These are phyloP conservation scores for Parazoanthus darwini DNA, from an alignment of 92 coral and sea anemone species.

Conservation along the genomic window DNA sequence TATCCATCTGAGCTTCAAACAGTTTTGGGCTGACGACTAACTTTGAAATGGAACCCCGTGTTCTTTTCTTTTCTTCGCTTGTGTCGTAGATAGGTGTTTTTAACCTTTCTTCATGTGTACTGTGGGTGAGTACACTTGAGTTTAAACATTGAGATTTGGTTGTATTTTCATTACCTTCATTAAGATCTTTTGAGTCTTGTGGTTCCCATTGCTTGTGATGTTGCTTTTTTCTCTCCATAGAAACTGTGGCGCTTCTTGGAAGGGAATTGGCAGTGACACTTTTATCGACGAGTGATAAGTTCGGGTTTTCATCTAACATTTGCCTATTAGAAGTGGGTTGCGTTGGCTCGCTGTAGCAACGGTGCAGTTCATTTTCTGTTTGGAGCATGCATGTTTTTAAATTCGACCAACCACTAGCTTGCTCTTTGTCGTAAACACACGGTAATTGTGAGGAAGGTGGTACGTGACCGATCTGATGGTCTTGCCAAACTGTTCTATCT, in stretches of 20 bases:
- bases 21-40: neutral
- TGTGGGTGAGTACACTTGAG: neutral
- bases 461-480: neutral
- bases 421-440: too few species aligned
- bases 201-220: neutral
- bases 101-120: neutral
- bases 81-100: neutral
- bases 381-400: neutral
- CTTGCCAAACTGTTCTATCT: neutral
- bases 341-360: conserved; percentile 21
- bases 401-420: too few species aligned
- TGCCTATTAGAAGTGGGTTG: neutral
- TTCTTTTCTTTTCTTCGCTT: conserved; percentile 9
- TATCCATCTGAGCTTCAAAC: neutral
- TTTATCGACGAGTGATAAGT: too few species aligned
- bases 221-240: neutral
- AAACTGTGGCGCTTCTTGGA: conserved; percentile 23
- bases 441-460: neutral
- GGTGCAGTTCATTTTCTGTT: neutral
- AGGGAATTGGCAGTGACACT: neutral
- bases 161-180: neutral
- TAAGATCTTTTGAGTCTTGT: neutral
- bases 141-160: neutral
- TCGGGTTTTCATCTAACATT: neutral
- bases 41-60: conserved; percentile 23